A percentile compares a stretch with the other conserved stretches of the same genome.
These are phyloP conservation scores for Macropodus opercularis DNA, from an alignment of 2,797 vertebrate species.

Conservation along the genomic window DNA sequence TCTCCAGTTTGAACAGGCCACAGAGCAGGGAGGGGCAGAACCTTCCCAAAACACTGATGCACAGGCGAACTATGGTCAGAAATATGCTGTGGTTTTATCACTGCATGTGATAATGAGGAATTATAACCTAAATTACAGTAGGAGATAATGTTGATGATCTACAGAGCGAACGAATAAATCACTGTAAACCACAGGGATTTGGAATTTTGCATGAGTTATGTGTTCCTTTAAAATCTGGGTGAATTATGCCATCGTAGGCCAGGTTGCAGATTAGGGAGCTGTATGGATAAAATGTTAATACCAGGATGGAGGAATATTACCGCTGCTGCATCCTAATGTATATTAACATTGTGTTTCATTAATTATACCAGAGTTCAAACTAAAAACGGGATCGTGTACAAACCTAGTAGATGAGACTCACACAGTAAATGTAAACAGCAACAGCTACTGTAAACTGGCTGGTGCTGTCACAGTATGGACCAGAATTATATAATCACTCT, in stretches of 20 bases:
- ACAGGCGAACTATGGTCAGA: constrained; percentile 6
- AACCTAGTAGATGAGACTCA: too few species aligned
- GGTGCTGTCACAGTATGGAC: too few species aligned
- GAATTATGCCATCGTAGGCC: background rate
- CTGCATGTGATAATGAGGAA: constrained; percentile 2
- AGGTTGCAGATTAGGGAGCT: background rate
- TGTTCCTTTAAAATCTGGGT: background rate
- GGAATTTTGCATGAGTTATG: background rate
- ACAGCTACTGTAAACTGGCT: too few species aligned
- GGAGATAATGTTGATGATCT: background rate
- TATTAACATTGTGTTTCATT: background rate
- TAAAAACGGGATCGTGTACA: background rate
- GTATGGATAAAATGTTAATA: background rate
- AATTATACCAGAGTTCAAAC: background rate
- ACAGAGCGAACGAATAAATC: background rate
- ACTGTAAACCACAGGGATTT: background rate
- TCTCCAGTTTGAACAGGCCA: constrained; percentile 2
- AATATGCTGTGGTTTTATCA: background rate
- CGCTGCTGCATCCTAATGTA: background rate
- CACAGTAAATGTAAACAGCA: too few species aligned
- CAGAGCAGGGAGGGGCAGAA: too few species aligned
- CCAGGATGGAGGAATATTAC: background rate
- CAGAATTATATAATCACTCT: background rate
- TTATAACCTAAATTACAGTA: background rate
- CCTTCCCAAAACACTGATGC: constrained; percentile 2